Percentiles rank a stretch among this genome's conserved stretches.
These are phyloP conservation scores for Diabrotica virgifera DNA, from an alignment of 1,140 invertebrate species.

Conservation along the genomic window DNA sequence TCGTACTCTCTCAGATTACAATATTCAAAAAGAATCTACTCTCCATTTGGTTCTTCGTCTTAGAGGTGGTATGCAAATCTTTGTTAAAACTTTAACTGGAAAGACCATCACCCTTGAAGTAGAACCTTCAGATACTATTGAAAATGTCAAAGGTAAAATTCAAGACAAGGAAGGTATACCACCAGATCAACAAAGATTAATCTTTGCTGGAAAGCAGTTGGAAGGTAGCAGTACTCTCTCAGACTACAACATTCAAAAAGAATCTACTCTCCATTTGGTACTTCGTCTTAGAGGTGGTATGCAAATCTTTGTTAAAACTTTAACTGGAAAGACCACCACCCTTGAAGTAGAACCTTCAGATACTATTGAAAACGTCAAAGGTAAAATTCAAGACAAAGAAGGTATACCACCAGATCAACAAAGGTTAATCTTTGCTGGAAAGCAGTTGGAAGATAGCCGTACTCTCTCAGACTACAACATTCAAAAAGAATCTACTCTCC, in stretches of 20 bases:
- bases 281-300: slow-evolving; percentile 66
- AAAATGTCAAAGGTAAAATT: slow-evolving; percentile 71
- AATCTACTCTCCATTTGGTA: slow-evolving; percentile 71
- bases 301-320: slow-evolving; percentile 65
- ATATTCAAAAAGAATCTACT: slow-evolving; percentile 69
- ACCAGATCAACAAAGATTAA: slow-evolving; percentile 60
- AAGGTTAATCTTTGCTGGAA: slow-evolving; percentile 61
- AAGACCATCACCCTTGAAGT: slow-evolving; percentile 73
- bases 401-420: slow-evolving; percentile 65
- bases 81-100: slow-evolving; percentile 69
- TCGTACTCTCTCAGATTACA: slow-evolving; percentile 73
- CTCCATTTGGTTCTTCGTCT: slow-evolving; percentile 69
- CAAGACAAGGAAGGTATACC: slow-evolving; percentile 61
- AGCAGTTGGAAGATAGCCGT: slow-evolving; percentile 66
- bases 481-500: slow-evolving; percentile 70
- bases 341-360: slow-evolving; percentile 72
- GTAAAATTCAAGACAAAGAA: slow-evolving; percentile 72
- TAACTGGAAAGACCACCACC: slow-evolving; percentile 74
- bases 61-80: slow-evolving; percentile 68
- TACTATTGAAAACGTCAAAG: slow-evolving; percentile 74
- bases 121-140: slow-evolving; percentile 71
- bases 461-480: slow-evolving; percentile 66
- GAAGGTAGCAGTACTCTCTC: slow-evolving; percentile 75
- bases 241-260: slow-evolving; percentile 76
- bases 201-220: slow-evolving; percentile 74